These are phyloP conservation scores for Drosophila quasianomalipes DNA, from an alignment of 2,888 invertebrate species.

Conservation along the genomic window DNA sequence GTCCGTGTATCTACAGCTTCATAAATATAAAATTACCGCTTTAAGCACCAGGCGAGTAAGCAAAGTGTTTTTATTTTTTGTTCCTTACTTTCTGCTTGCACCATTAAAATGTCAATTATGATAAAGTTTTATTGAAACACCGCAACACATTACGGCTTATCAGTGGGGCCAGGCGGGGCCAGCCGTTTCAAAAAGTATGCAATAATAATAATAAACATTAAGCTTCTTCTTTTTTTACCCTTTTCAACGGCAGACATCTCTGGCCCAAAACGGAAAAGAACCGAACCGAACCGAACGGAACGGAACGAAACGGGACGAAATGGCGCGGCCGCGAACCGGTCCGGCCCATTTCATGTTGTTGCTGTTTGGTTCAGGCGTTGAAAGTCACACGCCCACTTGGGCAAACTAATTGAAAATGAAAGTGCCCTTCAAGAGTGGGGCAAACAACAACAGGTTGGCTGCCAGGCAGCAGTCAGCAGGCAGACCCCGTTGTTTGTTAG, in stretches of 20 bases:
- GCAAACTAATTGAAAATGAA: slow-evolving; percentile 79
- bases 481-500: slow-evolving; percentile 13
- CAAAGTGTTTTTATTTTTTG: slow-evolving; percentile 16
- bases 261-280: slow-evolving; percentile 15
- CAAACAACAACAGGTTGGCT: slow-evolving; percentile 63
- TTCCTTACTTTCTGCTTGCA: slow-evolving; percentile 26
- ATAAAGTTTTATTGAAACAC: slow-evolving; percentile 80
- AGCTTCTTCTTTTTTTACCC: slow-evolving; percentile 62
- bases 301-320: neutral
- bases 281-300: neutral
- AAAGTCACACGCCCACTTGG: slow-evolving; percentile 78
- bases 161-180: slow-evolving; percentile 51
- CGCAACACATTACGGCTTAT: slow-evolving; percentile 76
- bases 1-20: slow-evolving; percentile 43
- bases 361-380: slow-evolving; percentile 62
- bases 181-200: slow-evolving; percentile 50
- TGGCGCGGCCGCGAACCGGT: neutral
- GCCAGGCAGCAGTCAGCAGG: slow-evolving; percentile 7
- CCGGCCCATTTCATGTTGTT: slow-evolving; percentile 56
- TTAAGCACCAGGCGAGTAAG: slow-evolving; percentile 39
- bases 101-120: slow-evolving; percentile 80
- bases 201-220: slow-evolving; percentile 79
- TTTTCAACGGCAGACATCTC: slow-evolving; percentile 57
- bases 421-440: slow-evolving; percentile 44
- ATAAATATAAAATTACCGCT: slow-evolving; percentile 68